Evolutionary conservation across 1,140 invertebrate genomes (phyloP), one percentile per base, ranked within the genome.

Genomic region (Temnothorax longispinosus): DNA sequence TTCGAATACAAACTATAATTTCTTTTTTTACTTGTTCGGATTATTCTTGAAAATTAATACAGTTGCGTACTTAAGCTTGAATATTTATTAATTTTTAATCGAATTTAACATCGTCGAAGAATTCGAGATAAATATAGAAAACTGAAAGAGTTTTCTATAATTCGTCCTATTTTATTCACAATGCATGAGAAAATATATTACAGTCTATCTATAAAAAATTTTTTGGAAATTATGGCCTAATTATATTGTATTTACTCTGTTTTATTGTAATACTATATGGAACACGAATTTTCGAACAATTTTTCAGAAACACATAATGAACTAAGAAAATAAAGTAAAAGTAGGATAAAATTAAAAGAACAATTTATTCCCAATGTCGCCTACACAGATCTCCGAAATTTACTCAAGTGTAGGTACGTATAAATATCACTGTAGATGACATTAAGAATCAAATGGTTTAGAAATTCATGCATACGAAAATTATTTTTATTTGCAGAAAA

Each of bases 121-220:
- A 78, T 38, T 47, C 15, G 7, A 64, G 27, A 4, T 52, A 52
- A 54, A 80, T 67, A 50, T 21, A 35, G 47, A 41, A 80, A 32
- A 60, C 5, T 56, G 18, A 52, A 13, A 35, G 18, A 27, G 27
- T 27, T 27, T 27, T 47, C 67, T 41, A 3, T 67, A 38, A 21
- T 52, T 54, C 8, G 0, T 58, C n/a, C 5, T 74, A 87, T 88
- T 89, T 88, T 88, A 76, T 88, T 67, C 35, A 18, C 72, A 84
- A 75, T 87, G 80, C 11, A 72, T 81, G 52, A 77, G 77, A 78
- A 88, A 85, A 60, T 90, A 88, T 65, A 47, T 65, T 89, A 78
- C 21, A 89, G 86, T 78, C 2, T 78, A 32, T 62, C 2, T 27
- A 4, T 11, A 15, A 3, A 65, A 76, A 67, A 47, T 56, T 67